Conservation (phyloP, 1,140 invertebrate species). For the Sesamia nonagrioides region DNA sequence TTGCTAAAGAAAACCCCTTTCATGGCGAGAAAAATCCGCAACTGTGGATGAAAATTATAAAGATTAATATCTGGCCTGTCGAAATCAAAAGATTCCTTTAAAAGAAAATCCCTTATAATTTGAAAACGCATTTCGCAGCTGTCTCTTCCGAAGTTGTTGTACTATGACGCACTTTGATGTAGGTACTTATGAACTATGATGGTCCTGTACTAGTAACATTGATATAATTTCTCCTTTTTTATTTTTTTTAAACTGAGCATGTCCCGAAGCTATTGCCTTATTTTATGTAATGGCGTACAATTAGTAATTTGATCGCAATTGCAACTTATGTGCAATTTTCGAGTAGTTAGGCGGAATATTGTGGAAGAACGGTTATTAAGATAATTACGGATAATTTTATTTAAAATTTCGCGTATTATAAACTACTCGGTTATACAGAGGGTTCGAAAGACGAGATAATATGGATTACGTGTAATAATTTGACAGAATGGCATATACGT, state of each 20-base stretch:
- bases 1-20: constrained; percentile 73
- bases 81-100: constrained; percentile 61
- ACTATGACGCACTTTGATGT: too few species aligned
- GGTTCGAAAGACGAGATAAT: background rate
- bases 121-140: constrained; percentile 6
- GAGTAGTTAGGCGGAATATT: background rate
- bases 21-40: constrained; percentile 58
- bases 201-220: too few species aligned
- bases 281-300: background rate
- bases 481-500: too few species aligned
- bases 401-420: background rate
- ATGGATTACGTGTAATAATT: too few species aligned
- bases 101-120: constrained; percentile 53
- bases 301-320: constrained; percentile 11
- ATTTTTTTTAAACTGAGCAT: background rate
- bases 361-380: background rate
- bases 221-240: too few species aligned
- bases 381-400: background rate
- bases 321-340: constrained; percentile 16
- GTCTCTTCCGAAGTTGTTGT: background rate
- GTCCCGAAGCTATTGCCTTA: background rate
- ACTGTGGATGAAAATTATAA: constrained; percentile 69
- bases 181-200: background rate
- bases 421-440: background rate
- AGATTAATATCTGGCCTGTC: constrained; percentile 56